Evolutionary conservation across 2,797 vertebrate genomes (phyloP).

Genomic region (Gadopsis marmoratus): DNA sequence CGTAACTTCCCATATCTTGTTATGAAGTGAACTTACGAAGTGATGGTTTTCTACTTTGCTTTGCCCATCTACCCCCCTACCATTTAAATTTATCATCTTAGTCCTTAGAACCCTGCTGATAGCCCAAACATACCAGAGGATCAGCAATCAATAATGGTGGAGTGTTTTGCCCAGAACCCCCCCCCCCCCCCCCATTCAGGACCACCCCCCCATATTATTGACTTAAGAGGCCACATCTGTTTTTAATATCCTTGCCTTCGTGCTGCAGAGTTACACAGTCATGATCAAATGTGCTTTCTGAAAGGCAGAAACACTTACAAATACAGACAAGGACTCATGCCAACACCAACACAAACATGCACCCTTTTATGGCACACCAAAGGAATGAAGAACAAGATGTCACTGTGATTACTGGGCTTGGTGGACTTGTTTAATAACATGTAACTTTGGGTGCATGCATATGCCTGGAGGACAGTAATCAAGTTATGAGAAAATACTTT

Average conservation of each 20-base stretch:
- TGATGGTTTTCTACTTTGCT: slow-evolving; percentile 11
- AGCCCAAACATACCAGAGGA: slow-evolving; percentile 83
- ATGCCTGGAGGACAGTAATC: slow-evolving; percentile 28
- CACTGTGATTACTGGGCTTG: slow-evolving; percentile 61
- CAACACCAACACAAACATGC: slow-evolving; percentile 75
- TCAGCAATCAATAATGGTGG: slow-evolving; percentile 85
- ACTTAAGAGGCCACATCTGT: slow-evolving; percentile 87
- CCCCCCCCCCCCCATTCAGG: slow-evolving; percentile 1
- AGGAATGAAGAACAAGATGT: slow-evolving; percentile 75
- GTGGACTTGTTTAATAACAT: slow-evolving; percentile 65
- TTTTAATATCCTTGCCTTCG: slow-evolving; percentile 85
- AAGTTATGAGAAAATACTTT: slow-evolving; percentile 35
- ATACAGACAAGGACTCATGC: slow-evolving; percentile 65
- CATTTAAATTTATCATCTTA: slow-evolving; percentile 70
- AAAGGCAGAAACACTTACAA: slow-evolving; percentile 73
- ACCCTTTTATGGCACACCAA: slow-evolving; percentile 70
- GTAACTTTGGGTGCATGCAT: slow-evolving; percentile 24
- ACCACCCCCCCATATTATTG: slow-evolving; percentile 51
- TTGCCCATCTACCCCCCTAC: slow-evolving; percentile 22
- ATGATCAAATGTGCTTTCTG: slow-evolving; percentile 72
- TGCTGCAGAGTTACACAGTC: slow-evolving; percentile 83
- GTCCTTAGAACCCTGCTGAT: slow-evolving; percentile 75
- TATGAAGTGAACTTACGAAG: slow-evolving; percentile 16
- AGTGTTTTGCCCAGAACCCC: slow-evolving; percentile 73
- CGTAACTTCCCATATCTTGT: slow-evolving; percentile 31